Evolutionary conservation across 2,797 vertebrate species (phyloP).

Genomic region (Notolabrus celidotus): DNA sequence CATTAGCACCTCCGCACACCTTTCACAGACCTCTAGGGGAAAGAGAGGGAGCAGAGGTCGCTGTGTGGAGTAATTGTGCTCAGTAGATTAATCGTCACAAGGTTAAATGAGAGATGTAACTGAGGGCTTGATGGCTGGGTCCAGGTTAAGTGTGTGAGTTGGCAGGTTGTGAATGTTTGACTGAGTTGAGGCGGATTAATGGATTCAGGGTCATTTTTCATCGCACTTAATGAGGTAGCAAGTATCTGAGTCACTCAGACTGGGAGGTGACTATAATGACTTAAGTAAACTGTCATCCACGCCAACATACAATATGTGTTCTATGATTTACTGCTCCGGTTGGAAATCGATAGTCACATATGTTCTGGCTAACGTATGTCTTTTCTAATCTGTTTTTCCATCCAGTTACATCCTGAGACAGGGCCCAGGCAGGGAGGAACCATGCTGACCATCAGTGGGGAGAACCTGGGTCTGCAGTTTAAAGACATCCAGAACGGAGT

Average conservation of each 20-base stretch:
- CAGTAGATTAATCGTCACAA: constrained; percentile 70
- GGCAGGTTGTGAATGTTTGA: constrained; percentile 71
- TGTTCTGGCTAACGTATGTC: constrained; percentile 35
- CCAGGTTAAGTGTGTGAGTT: constrained; percentile 64
- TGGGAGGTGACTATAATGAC: constrained; percentile 31
- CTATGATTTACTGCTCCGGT: constrained; percentile 19
- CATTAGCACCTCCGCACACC: constrained; percentile 75
- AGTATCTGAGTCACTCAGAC: constrained; percentile 45
- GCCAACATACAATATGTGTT: constrained; percentile 18
- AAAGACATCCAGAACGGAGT: constrained; percentile 93
- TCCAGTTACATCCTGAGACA: constrained; percentile 92
- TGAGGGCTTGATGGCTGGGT: constrained; percentile 55
- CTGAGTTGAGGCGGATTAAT: constrained; percentile 69
- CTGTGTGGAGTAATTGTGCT: constrained; percentile 67
- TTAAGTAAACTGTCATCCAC: constrained; percentile 40
- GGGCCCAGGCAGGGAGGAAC: constrained; percentile 97
- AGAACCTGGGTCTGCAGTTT: constrained; percentile 97
- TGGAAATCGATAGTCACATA: constrained; percentile 17
- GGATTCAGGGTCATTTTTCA: constrained; percentile 63
- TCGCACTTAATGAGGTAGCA: constrained; percentile 59
- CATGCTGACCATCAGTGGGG: constrained; percentile 93
- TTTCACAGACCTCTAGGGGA: constrained; percentile 62
- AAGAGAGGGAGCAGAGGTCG: constrained; percentile 57
- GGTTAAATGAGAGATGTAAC: constrained; percentile 67
- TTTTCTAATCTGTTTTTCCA: constrained; percentile 31